These are phyloP conservation scores for Brachymystax lenok DNA, from an alignment of 2,797 vertebrate species.

Conservation along the genomic window DNA sequence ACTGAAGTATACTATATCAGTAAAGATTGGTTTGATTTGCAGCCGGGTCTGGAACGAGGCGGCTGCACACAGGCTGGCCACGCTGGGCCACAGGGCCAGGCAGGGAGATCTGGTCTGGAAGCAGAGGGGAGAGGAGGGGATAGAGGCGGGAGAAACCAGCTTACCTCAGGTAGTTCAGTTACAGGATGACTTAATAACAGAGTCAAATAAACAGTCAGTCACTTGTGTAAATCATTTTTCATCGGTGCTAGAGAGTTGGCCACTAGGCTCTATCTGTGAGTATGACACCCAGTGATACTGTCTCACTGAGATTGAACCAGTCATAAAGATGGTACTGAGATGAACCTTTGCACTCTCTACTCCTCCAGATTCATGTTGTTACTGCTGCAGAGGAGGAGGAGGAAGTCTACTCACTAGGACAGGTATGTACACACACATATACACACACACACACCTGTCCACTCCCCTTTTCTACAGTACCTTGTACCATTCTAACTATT, in stretches of 20 bases:
- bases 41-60: constrained; percentile 91
- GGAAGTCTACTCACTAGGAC: constrained; percentile 63
- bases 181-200: too few species aligned
- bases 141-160: constrained; percentile 33
- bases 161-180: constrained; percentile 49
- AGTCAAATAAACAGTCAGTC: background rate
- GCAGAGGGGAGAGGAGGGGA: constrained; percentile 57
- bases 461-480: background rate
- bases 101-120: constrained; percentile 87
- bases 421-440: constrained; percentile 17
- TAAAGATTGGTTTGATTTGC: background rate
- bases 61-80: constrained; percentile 78
- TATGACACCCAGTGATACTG: background rate
- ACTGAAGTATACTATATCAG: too few species aligned
- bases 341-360: background rate
- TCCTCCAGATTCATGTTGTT: constrained; percentile 74
- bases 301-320: background rate
- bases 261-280: background rate
- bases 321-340: background rate
- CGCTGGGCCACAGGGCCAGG: constrained; percentile 78
- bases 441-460: background rate
- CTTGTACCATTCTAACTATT: background rate
- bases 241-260: background rate
- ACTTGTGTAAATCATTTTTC: background rate
- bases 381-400: constrained; percentile 60